Conservation (phyloP, 2,888 invertebrate species). For the Melinaea marsaeus region DNA sequence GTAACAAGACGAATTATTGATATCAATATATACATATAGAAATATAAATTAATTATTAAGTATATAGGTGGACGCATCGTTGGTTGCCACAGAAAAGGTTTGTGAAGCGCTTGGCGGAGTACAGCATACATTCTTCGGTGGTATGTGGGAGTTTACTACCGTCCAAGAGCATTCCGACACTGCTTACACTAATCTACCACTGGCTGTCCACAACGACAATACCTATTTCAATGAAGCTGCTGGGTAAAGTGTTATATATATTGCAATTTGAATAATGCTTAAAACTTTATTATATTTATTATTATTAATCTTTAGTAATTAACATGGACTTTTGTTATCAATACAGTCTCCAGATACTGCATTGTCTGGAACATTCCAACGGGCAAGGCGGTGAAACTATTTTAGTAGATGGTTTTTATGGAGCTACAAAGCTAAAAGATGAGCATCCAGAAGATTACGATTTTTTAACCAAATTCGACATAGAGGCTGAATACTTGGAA, state of each 20-base stretch:
- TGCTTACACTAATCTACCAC: conserved; percentile 82
- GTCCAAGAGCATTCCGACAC: conserved; percentile 81
- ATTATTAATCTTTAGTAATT: too few species aligned
- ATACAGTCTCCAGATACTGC: conserved; percentile 64
- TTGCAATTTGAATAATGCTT: not conserved
- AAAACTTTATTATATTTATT: too few species aligned
- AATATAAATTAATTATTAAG: not conserved
- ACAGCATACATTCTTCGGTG: conserved; percentile 84
- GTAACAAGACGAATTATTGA: conserved; percentile 37
- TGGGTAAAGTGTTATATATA: conserved; percentile 68
- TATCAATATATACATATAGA: not conserved
- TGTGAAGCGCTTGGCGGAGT: conserved; percentile 79
- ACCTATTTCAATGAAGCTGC: conserved; percentile 87
- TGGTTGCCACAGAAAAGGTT: conserved; percentile 73
- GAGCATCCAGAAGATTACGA: conserved; percentile 77
- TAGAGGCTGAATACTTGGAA: conserved; percentile 83
- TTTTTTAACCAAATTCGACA: conserved; percentile 73
- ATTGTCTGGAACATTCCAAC: conserved; percentile 65
- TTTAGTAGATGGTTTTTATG: conserved; percentile 85
- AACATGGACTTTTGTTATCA: conserved; percentile 19
- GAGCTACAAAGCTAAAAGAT: conserved; percentile 76
- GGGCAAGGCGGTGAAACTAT: conserved; percentile 85
- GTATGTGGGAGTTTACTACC: conserved; percentile 83
- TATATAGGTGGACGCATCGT: conserved; percentile 64
- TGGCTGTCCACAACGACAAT: conserved; percentile 87